Percentiles rank a stretch among this genome's conserved stretches.
Conservation (phyloP, 2,888 invertebrate species). For the Tortricodes alternella region DNA sequence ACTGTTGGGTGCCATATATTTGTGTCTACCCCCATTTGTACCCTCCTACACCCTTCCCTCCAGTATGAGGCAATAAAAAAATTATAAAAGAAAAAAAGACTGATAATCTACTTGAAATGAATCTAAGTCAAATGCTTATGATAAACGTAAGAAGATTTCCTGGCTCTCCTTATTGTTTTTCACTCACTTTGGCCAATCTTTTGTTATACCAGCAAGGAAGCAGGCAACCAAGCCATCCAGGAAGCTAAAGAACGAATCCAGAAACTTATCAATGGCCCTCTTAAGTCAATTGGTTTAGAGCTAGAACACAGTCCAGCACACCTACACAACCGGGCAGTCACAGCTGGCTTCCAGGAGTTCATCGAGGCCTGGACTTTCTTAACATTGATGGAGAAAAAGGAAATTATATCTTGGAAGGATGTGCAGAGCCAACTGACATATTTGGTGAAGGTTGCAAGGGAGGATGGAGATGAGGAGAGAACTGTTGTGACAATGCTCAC, state of each 20-base stretch:
- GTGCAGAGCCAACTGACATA: slow-evolving; percentile 82
- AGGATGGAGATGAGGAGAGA: slow-evolving; percentile 43
- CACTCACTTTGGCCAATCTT: too few species aligned
- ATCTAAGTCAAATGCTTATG: too few species aligned
- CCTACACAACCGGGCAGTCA: slow-evolving; percentile 63
- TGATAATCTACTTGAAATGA: too few species aligned
- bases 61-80: too few species aligned
- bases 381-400: slow-evolving; percentile 84
- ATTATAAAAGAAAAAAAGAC: too few species aligned
- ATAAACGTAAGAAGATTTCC: too few species aligned
- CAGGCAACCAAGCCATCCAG: slow-evolving; percentile 52
- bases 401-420: slow-evolving; percentile 83
- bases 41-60: too few species aligned
- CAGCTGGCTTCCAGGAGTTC: slow-evolving; percentile 88
- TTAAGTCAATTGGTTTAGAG: slow-evolving; percentile 87
- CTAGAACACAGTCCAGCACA: slow-evolving; percentile 87
- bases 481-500: slow-evolving; percentile 62
- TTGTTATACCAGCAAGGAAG: slow-evolving; percentile 58
- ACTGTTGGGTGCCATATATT: too few species aligned
- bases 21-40: too few species aligned
- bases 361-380: slow-evolving; percentile 92
- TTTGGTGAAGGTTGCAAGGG: slow-evolving; percentile 36
- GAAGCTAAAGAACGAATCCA: slow-evolving; percentile 86
- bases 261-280: slow-evolving; percentile 80
- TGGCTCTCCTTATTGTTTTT: too few species aligned